phyloP scores from a whole-genome alignment of 2,113 vertebrate genomes.

The Dromaius novaehollandiae region DNA sequence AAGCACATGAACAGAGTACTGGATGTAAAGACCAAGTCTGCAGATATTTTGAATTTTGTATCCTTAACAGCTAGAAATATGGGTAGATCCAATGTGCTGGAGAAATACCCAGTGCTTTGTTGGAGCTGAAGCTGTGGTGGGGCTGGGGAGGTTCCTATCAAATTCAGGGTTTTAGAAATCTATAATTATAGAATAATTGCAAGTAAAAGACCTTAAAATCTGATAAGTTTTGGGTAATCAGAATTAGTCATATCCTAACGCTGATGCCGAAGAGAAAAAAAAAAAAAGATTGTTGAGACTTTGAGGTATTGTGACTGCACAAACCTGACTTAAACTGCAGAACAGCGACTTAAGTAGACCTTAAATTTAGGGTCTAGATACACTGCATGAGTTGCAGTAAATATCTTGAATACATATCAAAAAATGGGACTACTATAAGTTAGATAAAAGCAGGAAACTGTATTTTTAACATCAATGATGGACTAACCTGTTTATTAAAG shows the following conservation, averaged over 20 bases:
- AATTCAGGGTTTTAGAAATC: not conserved
- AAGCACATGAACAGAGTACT: not conserved
- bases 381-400: not conserved
- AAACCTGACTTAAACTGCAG: not conserved
- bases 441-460: too few species aligned
- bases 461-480: too few species aligned
- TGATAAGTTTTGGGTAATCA: not conserved
- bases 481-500: not conserved
- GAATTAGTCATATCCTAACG: not conserved
- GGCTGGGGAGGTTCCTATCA: not conserved
- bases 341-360: not conserved
- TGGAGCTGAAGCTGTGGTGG: not conserved
- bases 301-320: not conserved
- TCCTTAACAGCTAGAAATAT: not conserved
- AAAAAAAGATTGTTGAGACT: not conserved
- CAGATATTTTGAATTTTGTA: not conserved
- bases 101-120: not conserved
- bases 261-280: rapidly evolving
- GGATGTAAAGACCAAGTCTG: not conserved
- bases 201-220: not conserved
- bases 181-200: not conserved
- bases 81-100: not conserved
- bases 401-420: not conserved
- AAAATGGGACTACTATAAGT: too few species aligned
- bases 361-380: not conserved